Conservation (phyloP, 2,888 invertebrate genomes). For the Limnephilus marmoratus region DNA sequence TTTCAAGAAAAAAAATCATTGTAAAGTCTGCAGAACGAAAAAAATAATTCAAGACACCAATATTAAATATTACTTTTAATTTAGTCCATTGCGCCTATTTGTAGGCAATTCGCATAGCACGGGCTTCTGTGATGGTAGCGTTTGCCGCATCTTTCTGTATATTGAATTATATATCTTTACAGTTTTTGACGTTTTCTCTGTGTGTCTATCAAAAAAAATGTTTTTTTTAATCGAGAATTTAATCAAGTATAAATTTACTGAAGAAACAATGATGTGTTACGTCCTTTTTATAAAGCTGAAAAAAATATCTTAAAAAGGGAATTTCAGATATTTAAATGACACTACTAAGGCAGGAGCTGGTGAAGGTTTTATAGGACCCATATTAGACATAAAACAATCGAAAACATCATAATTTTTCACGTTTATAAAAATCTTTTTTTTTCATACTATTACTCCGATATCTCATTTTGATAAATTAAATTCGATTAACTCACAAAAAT, state of each 20-base stretch:
- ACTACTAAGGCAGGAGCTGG: background rate
- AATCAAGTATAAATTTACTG: background rate
- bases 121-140: background rate
- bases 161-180: no score
- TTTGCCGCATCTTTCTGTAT: background rate
- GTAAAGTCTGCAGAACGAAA: no score
- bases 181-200: no score
- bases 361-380: no score
- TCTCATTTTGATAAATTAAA: background rate
- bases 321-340: background rate
- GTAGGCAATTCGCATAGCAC: background rate
- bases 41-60: no score
- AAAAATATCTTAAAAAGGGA: no score
- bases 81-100: background rate
- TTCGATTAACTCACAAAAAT: no score
- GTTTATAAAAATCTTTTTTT: background rate
- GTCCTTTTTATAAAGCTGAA: no score
- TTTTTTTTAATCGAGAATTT: background rate
- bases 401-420: background rate
- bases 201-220: background rate
- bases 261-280: no score
- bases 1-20: no score
- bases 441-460: background rate
- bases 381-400: no score
- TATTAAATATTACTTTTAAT: no score